Evolutionary conservation across 2,113 vertebrate genomes (phyloP).

Genomic region (Aldabrachelys gigantea): DNA sequence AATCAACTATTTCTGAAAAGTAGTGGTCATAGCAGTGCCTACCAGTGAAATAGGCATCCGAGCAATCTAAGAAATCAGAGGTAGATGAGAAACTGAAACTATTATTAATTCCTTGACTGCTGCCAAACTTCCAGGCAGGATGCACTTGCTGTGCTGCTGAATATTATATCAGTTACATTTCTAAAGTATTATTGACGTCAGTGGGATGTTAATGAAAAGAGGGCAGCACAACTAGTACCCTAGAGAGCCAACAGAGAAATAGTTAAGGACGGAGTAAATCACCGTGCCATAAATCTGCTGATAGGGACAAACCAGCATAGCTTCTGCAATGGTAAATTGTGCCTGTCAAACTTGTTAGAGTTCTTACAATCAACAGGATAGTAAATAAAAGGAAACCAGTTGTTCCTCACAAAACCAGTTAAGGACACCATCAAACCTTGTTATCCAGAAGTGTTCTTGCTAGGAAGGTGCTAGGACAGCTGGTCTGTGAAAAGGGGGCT

Average conservation of each 20-base stretch:
- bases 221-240: not conserved
- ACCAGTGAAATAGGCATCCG: not conserved
- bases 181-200: not conserved
- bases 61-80: not conserved
- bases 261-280: not conserved
- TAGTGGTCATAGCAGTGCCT: not conserved
- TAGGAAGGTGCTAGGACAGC: not conserved
- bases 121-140: not conserved
- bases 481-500: not conserved
- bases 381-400: not conserved
- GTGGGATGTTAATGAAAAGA: not conserved
- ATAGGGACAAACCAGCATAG: not conserved
- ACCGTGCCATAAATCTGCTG: not conserved
- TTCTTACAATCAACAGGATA: not conserved
- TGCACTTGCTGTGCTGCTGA: not conserved
- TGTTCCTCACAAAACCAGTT: accelerated
- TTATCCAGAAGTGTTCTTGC: not conserved
- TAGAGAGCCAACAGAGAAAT: not conserved
- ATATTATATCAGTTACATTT: not conserved
- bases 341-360: not conserved
- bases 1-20: not conserved
- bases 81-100: not conserved
- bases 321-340: not conserved
- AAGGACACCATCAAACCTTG: not conserved
- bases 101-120: not conserved